These are phyloP conservation scores for Macaca mulatta DNA, from an alignment of 2,113 vertebrate genomes.

Conservation along the genomic window DNA sequence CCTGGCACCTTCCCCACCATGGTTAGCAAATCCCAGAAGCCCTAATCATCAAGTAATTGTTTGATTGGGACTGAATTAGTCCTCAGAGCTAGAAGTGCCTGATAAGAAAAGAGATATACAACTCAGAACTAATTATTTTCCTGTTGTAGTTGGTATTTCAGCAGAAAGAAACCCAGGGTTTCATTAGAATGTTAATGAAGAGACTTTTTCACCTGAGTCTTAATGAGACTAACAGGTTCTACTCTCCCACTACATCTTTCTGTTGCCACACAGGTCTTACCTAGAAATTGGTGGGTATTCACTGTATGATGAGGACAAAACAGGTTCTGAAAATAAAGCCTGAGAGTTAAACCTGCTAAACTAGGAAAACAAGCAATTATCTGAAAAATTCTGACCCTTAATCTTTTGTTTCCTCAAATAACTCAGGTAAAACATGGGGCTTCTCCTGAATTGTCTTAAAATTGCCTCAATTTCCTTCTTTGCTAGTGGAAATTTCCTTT, in stretches of 20 bases:
- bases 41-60: slow-evolving; percentile 38
- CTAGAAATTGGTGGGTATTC: background rate
- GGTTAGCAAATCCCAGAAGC: slow-evolving; percentile 48
- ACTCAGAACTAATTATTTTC: slow-evolving; percentile 35
- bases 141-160: slow-evolving; percentile 9
- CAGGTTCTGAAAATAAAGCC: background rate
- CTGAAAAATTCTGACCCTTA: slow-evolving; percentile 33
- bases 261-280: background rate
- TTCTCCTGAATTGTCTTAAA: slow-evolving; percentile 53
- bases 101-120: slow-evolving; percentile 24
- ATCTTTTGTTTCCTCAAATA: slow-evolving; percentile 52
- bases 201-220: slow-evolving; percentile 11
- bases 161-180: background rate
- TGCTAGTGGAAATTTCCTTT: background rate
- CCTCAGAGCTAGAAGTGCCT: background rate
- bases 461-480: slow-evolving; percentile 54
- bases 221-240: slow-evolving; percentile 11
- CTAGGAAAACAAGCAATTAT: slow-evolving; percentile 60
- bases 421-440: slow-evolving; percentile 16
- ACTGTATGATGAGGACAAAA: background rate
- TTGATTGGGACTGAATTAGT: slow-evolving; percentile 34
- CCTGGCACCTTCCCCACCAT: slow-evolving; percentile 21
- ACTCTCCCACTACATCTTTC: background rate
- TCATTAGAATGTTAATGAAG: slow-evolving; percentile 46
- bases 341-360: background rate